Percentiles rank a stretch among this genome's conserved stretches.
phyloP scores from a whole-genome alignment of 2,113 vertebrate species.

The Vimba vimba region DNA sequence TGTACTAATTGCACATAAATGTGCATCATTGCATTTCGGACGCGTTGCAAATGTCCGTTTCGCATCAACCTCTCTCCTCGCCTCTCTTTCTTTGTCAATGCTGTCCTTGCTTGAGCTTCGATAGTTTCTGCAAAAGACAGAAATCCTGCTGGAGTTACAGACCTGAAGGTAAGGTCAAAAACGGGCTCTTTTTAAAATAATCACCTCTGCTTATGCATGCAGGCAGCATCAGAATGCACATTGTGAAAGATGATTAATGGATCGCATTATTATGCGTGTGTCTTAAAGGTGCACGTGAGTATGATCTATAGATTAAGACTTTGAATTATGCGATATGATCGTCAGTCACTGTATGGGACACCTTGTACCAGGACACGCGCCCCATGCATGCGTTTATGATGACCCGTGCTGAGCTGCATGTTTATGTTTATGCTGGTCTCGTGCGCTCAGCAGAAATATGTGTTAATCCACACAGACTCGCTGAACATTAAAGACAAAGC shows the following conservation, averaged over 20 bases:
- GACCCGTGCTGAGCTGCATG: slow-evolving; percentile 6
- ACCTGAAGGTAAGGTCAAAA: slow-evolving; percentile 60
- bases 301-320: neutral
- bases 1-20: slow-evolving; percentile 30
- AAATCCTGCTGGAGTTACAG: slow-evolving; percentile 53
- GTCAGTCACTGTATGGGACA: neutral
- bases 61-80: slow-evolving; percentile 26
- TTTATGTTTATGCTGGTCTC: slow-evolving; percentile 23
- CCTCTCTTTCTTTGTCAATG: slow-evolving; percentile 50
- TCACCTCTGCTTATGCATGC: neutral
- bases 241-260: neutral
- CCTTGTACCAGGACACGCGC: neutral
- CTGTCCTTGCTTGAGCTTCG: slow-evolving; percentile 46
- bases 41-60: slow-evolving; percentile 43
- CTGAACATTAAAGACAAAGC: neutral
- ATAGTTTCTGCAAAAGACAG: slow-evolving; percentile 43
- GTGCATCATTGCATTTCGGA: neutral
- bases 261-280: neutral
- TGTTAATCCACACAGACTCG: neutral
- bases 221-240: neutral
- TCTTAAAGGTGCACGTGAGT: neutral
- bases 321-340: neutral
- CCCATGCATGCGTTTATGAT: neutral
- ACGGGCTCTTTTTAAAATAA: neutral
- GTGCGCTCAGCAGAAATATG: neutral